phyloP scores from a whole-genome alignment of 2,113 vertebrate species.

The Galbula dea region DNA sequence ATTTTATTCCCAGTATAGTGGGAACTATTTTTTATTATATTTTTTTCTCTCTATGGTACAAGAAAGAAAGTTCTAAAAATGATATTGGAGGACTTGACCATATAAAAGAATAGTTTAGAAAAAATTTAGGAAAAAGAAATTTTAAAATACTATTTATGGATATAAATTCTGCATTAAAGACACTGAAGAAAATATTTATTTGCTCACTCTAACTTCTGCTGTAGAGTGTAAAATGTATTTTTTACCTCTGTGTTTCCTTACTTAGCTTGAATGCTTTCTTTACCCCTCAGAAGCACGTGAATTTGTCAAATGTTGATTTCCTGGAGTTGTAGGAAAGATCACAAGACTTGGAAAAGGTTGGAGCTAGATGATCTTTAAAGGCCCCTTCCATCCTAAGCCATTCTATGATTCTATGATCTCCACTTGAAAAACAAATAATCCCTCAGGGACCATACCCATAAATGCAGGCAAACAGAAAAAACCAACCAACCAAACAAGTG shows the following conservation, averaged over 20 bases:
- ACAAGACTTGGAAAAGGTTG: not conserved
- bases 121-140: not conserved
- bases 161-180: not conserved
- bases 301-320: not conserved
- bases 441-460: not conserved
- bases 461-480: not conserved
- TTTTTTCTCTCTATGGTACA: not conserved
- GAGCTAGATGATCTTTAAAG: too few species aligned
- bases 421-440: not conserved
- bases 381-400: too few species aligned
- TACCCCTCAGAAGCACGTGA: not conserved
- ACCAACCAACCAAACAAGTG: not conserved
- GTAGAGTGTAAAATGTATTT: not conserved
- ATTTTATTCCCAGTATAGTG: fast-evolving
- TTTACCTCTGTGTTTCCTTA: not conserved
- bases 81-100: not conserved
- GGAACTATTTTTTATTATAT: not conserved
- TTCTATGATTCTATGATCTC: not conserved
- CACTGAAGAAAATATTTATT: not conserved
- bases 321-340: not conserved
- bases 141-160: not conserved
- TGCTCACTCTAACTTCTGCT: not conserved
- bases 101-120: not conserved
- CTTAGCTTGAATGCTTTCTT: not conserved
- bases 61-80: not conserved